phyloP scores from a whole-genome alignment of 2,888 invertebrate species.

The Leptinotarsa rubiginosa region DNA sequence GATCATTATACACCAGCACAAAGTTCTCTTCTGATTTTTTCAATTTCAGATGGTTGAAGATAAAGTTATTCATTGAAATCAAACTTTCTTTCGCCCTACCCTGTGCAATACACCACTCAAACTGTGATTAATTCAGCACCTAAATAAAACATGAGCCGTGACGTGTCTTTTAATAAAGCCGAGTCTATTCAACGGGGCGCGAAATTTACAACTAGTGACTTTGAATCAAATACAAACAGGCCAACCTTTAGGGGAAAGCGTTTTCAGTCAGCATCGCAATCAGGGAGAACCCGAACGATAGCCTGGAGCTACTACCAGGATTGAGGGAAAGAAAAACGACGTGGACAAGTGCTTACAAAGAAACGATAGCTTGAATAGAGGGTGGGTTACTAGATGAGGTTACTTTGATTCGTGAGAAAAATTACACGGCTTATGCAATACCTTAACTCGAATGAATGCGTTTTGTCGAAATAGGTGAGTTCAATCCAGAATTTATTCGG shows the following conservation, averaged over 20 bases:
- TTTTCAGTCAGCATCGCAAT: constrained; percentile 53
- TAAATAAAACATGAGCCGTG: constrained; percentile 57
- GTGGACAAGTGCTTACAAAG: constrained; percentile 32
- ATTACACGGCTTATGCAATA: constrained; percentile 25
- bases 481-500: too few relatives aligned
- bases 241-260: constrained; percentile 28
- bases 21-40: too few relatives aligned
- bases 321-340: constrained; percentile 22
- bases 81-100: too few relatives aligned
- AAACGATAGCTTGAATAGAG: constrained; percentile 31
- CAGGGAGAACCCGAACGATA: constrained; percentile 35
- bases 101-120: background rate
- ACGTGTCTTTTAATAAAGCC: constrained; percentile 56
- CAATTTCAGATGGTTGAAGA: too few relatives aligned
- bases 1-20: too few relatives aligned
- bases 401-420: constrained; percentile 28
- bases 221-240: constrained; percentile 50
- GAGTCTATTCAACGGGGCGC: constrained; percentile 52
- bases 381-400: constrained; percentile 34
- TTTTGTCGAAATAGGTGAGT: background rate
- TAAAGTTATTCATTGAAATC: too few relatives aligned
- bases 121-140: constrained; percentile 36
- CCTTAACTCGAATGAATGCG: constrained; percentile 26
- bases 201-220: constrained; percentile 56
- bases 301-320: constrained; percentile 10